Percentiles rank a stretch among this genome's conserved stretches.
These are phyloP conservation scores for Marronus borbonicus DNA, from an alignment of 2,888 invertebrate genomes.

Conservation along the genomic window DNA sequence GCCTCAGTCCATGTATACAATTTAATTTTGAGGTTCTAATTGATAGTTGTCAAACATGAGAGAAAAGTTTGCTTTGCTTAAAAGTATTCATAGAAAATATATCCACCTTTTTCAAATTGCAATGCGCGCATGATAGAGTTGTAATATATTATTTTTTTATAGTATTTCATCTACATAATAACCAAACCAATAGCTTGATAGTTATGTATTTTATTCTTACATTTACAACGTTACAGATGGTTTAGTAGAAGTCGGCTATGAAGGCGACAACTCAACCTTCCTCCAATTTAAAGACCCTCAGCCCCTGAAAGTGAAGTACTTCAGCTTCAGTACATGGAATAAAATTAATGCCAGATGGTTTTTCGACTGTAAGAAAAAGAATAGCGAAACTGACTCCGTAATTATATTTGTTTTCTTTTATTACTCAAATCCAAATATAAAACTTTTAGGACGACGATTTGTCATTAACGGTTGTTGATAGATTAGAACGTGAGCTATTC, in stretches of 20 bases:
- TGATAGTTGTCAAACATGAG: too few species aligned
- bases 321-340: conserved; percentile 82
- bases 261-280: conserved; percentile 75
- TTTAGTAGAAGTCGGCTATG: conserved; percentile 75
- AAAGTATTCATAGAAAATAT: too few species aligned
- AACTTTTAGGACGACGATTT: conserved; percentile 58
- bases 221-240: conserved; percentile 72
- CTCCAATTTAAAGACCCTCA: conserved; percentile 75
- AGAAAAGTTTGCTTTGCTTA: too few species aligned
- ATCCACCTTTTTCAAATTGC: too few species aligned
- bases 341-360: conserved; percentile 79
- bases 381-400: conserved; percentile 41
- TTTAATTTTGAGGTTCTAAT: too few species aligned
- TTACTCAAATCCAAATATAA: not conserved
- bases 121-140: too few species aligned
- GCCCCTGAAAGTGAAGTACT: conserved; percentile 76
- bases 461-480: conserved; percentile 71
- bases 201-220: too few species aligned
- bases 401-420: conserved; percentile 53
- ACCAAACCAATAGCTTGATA: too few species aligned
- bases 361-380: conserved; percentile 75
- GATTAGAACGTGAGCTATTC: conserved; percentile 72
- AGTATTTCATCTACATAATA: too few species aligned
- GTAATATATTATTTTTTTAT: too few species aligned
- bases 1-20: too few species aligned